Percentiles rank a stretch among this genome's conserved stretches.
phyloP scores from a whole-genome alignment of 2,113 vertebrate species.

The Pavo muticus region DNA sequence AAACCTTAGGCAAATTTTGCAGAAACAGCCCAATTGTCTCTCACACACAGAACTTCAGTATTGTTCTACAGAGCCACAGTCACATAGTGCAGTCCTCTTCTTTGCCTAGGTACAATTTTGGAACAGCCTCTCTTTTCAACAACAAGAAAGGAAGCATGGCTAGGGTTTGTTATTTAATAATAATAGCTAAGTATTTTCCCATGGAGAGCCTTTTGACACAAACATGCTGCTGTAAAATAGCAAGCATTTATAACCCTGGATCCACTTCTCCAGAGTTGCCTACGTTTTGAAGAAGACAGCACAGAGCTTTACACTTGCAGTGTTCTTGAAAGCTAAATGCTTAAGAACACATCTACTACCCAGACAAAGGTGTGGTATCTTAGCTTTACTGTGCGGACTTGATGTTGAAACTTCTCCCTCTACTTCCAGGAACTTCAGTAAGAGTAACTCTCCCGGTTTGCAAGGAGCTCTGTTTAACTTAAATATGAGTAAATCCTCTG shows the following conservation, averaged over 20 bases:
- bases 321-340: background rate
- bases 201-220: background rate
- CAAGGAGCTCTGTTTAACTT: background rate
- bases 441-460: background rate
- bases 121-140: background rate
- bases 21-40: background rate
- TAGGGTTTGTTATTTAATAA: background rate
- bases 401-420: background rate
- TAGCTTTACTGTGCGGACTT: background rate
- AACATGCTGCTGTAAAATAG: background rate
- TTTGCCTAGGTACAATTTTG: background rate
- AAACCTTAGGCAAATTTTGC: background rate
- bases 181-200: too few relatives aligned
- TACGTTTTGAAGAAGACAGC: background rate
- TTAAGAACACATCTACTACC: background rate
- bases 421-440: background rate
- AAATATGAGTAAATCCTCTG: background rate
- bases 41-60: rapidly evolving
- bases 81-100: rapidly evolving
- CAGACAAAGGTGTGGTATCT: background rate
- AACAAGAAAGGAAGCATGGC: background rate
- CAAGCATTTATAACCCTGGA: background rate
- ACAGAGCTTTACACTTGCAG: background rate
- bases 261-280: background rate
- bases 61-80: background rate